Evolutionary conservation across 2,113 vertebrate genomes (phyloP).

Genomic region (Dasyurus viverrinus): DNA sequence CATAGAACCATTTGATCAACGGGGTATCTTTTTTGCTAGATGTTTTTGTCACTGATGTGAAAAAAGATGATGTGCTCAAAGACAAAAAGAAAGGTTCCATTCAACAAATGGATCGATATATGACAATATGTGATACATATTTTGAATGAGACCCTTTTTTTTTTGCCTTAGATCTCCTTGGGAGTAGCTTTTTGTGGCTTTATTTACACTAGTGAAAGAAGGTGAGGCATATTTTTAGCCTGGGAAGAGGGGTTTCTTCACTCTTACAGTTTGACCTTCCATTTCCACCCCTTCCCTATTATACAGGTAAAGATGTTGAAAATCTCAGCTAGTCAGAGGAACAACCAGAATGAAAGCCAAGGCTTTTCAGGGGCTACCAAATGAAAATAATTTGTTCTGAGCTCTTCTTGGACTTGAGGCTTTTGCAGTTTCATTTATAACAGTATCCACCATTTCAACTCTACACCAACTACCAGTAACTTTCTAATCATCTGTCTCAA

Average conservation of each 20-base stretch:
- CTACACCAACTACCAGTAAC: slow-evolving; percentile 4
- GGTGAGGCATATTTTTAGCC: background rate
- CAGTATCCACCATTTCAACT: background rate
- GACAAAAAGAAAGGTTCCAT: no score
- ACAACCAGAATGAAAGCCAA: background rate
- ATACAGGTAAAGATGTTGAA: background rate
- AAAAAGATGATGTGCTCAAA: no score
- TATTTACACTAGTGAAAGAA: background rate
- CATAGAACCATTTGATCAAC: background rate
- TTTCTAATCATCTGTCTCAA: background rate
- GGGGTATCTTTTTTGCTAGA: background rate
- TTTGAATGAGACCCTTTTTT: background rate
- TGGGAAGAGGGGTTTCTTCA: background rate
- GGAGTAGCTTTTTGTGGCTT: background rate
- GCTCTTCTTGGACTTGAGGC: slow-evolving; percentile 6
- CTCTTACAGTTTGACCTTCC: background rate
- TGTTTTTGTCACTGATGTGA: background rate
- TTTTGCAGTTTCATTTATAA: slow-evolving; percentile 9
- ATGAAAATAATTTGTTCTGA: slow-evolving; percentile 25
- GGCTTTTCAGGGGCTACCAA: background rate
- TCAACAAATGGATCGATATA: no score
- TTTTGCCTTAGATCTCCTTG: background rate
- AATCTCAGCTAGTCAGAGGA: background rate
- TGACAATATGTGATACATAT: background rate
- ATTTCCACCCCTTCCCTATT: background rate